Evolutionary conservation across 2,797 vertebrate species (phyloP).

Genomic region (Gymnothorax javanicus): DNA sequence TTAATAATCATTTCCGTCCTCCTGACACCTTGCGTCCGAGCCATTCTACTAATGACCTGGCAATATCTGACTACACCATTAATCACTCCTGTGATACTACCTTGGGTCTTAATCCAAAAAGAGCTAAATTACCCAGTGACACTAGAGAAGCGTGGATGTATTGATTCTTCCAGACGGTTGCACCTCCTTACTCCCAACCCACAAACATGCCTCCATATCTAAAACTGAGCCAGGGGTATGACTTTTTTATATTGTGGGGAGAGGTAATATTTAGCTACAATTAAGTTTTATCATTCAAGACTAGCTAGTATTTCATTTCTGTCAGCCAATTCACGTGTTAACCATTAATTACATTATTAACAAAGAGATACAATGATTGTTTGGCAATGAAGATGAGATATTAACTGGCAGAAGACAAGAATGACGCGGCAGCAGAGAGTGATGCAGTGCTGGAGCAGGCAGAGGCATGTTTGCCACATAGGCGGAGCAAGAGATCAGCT

Average conservation of each 20-base stretch:
- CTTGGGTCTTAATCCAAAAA: slow-evolving; percentile 37
- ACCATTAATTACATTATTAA: too few relatives aligned
- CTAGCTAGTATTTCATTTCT: not conserved
- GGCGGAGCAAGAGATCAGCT: too few relatives aligned
- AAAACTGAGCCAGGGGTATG: not conserved
- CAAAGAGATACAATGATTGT: too few relatives aligned
- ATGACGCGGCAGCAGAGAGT: too few relatives aligned
- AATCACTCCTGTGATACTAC: slow-evolving; percentile 47
- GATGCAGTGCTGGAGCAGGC: too few relatives aligned
- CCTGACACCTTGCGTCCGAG: slow-evolving; percentile 38
- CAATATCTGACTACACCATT: slow-evolving; percentile 52
- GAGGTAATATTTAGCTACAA: slow-evolving; percentile 11
- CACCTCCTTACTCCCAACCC: not conserved
- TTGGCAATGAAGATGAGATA: too few relatives aligned
- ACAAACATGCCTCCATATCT: not conserved
- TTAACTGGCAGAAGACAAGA: too few relatives aligned
- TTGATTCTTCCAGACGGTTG: not conserved
- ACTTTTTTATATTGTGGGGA: not conserved
- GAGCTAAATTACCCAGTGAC: slow-evolving; percentile 51
- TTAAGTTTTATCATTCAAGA: not conserved
- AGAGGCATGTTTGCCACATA: too few relatives aligned
- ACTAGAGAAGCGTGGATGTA: slow-evolving; percentile 19
- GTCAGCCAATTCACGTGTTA: too few relatives aligned
- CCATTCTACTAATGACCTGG: slow-evolving; percentile 45
- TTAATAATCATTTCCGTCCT: not conserved